phyloP scores from a whole-genome alignment of 2,113 vertebrate genomes.

The Hyperopisus bebe region DNA sequence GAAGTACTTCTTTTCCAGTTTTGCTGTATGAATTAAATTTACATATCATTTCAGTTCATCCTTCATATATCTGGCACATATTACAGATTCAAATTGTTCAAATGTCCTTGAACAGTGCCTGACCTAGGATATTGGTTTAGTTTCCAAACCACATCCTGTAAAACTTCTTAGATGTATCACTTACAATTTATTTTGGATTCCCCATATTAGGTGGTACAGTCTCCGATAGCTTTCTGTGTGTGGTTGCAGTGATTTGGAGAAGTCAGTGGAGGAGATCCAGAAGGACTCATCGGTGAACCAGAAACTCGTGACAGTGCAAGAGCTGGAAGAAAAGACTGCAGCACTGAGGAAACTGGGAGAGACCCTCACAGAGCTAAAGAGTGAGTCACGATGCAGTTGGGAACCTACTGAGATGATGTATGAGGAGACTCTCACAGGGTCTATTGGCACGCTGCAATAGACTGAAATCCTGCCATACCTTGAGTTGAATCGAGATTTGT shows the following conservation, averaged over 20 bases:
- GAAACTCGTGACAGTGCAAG: constrained; percentile 78
- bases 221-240: background rate
- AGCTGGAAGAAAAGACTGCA: constrained; percentile 88
- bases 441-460: background rate
- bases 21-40: background rate
- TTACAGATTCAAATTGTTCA: background rate
- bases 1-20: background rate
- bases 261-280: constrained; percentile 91
- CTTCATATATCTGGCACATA: background rate
- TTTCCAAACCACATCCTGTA: background rate
- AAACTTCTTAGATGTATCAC: background rate
- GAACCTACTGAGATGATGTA: background rate
- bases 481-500: background rate
- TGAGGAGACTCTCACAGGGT: background rate
- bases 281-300: constrained; percentile 82
- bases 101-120: background rate
- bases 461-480: background rate
- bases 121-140: background rate
- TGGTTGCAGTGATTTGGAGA: constrained; percentile 83
- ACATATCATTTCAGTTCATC: background rate
- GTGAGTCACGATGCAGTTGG: constrained; percentile 59
- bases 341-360: constrained; percentile 88
- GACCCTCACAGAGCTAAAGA: constrained; percentile 88
- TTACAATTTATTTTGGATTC: background rate
- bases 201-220: background rate